Evolutionary conservation across 2,888 invertebrate genomes (phyloP), one percentile per base, ranked within the genome.

Genomic region (Onchidella celtica): DNA sequence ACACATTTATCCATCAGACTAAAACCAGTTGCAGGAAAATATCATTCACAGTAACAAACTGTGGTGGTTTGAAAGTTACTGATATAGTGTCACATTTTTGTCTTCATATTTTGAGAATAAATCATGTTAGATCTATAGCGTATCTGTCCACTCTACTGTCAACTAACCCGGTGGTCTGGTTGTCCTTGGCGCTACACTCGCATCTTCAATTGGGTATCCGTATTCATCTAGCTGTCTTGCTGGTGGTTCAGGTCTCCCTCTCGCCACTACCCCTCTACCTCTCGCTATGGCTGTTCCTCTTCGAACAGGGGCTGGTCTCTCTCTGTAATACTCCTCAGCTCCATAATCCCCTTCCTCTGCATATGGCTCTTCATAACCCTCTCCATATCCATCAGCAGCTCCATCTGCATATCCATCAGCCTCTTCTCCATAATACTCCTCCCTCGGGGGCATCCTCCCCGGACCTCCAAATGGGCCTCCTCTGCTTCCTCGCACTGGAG

Each of bases 381-480:
- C 69, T 21, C 38, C 29, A 34, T 70, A 65, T 17, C 40, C 27
- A 27, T 79, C 70, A 29, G 40, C 40, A 27, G 59, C 69, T 2
- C 55, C 70, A 21, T 55, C 57, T 34, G 24, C 27, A n/a, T 74
- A 59, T 59, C 61, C 70, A 63, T 40, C 38, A 3, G 17, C 70
- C 11, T 79, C 78, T 24, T 79, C 78, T 6, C 29, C 78, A 38
- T 79, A 59, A 59, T 70, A 59, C 1, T 79, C 69, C 24, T 79
- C 78, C 27, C 32, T 24, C n/a, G 70, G 27, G 1, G 61, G 63
- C 3, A 14, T 40, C 32, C 38, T 32, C n/a, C 11, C 29, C 24
- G n/a, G 40, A 11, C 74, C 74, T 21, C 34, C 21, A 32, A 24
- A 21, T 17, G 55, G 6, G 11, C 57, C 47, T 40, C 38, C 47